Evolutionary conservation across 2,113 vertebrate species (phyloP), one percentile per base, ranked within the genome.

Genomic region (Eira barbara): DNA sequence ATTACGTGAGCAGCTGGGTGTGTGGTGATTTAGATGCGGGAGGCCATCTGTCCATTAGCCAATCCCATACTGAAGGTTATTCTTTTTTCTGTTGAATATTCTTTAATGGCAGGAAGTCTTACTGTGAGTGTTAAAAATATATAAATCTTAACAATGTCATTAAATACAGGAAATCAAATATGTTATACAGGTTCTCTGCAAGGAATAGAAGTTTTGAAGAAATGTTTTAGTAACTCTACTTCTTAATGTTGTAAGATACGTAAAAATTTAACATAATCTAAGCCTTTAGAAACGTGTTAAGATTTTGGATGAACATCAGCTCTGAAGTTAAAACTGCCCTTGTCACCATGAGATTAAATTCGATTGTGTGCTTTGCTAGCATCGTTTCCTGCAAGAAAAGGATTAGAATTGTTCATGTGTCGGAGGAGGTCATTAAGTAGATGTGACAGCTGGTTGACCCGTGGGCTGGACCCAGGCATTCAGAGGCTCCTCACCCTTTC

Each of bases 21-120:
- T 13, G 49, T 13, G 17, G n/a, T 39, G 4, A 3, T 7, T 73
- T 6, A 8, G 25, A 9, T 52, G 29, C 1, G 0, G 18, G 14
- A 57, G 63, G 49, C 65, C 15, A 9, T 47, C 29, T 73, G 65
- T 13, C 23, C 39, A 15, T 57, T 47, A 34, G 61, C 61, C 29
- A 12, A 84, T 61, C 7, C 17, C 42, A 9, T 6, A 31, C 13
- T 29, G 23, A 55, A 3, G 4, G 25, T 34, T 63, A n/a, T 36
- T 34, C 11, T 34, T 67, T 67, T 87, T 67, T 52, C 12, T 57
- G 12, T 52, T 61, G 65, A 91, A 21, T 15, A 55, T 55, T 55
- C 52, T 55, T 55, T 34, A 9, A 39, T 55, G 67, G 45, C 36
- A 67, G 10, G 36, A 89, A 80, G 39, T 3, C 3, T 83, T 82